These are phyloP conservation scores for Mastigias papua DNA, from an alignment of 30 jellyfish, hydroid and myxozoan species.

Conservation along the genomic window DNA sequence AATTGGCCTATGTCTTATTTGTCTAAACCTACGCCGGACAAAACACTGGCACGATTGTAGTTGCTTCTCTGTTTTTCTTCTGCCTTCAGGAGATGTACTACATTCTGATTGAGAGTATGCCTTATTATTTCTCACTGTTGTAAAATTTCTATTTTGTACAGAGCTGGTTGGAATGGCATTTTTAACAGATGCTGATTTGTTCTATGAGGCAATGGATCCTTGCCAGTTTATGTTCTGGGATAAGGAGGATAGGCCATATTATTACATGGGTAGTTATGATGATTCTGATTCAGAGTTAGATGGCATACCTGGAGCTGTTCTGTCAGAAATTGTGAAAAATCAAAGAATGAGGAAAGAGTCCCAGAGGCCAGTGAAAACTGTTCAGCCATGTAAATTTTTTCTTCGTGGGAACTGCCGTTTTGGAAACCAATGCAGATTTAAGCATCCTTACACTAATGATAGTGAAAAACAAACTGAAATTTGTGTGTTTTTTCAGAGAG, in stretches of 20 bases:
- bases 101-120: background rate
- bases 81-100: background rate
- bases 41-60: no score
- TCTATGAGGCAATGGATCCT: conserved; percentile 41
- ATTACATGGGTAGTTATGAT: conserved; percentile 11
- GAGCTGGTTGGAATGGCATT: conserved; percentile 35
- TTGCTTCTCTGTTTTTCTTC: no score
- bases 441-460: conserved; percentile 12
- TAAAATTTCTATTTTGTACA: background rate
- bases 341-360: conserved; percentile 7
- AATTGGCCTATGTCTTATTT: no score
- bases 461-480: background rate
- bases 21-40: no score
- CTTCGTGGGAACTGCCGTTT: conserved; percentile 64
- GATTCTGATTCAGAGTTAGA: conserved; percentile 54
- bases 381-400: conserved; percentile 46
- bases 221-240: conserved; percentile 65
- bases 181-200: conserved; percentile 22
- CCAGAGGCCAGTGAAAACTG: background rate
- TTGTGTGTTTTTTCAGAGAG: conserved; percentile 55
- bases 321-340: conserved; percentile 23
- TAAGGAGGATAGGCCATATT: conserved; percentile 54
- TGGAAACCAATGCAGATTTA: conserved; percentile 49
- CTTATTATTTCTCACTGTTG: background rate
- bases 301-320: conserved; percentile 62